Conservation (phyloP, 2,113 vertebrate genomes). For the Atrichornis clamosus region DNA sequence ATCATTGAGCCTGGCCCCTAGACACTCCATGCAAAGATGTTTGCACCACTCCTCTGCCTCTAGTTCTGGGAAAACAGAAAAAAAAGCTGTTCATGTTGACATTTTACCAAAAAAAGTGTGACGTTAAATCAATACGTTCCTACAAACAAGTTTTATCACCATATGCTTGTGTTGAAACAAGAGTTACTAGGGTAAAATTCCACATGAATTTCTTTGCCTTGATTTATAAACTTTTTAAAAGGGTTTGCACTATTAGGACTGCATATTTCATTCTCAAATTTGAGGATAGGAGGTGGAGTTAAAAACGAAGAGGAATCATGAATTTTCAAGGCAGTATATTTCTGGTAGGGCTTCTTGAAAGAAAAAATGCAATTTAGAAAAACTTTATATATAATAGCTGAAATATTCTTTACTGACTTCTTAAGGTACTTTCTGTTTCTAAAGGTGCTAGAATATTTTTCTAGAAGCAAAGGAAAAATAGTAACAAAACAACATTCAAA, state of each 20-base stretch:
- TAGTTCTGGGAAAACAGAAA: constrained; percentile 79
- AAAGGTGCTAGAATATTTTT: neutral
- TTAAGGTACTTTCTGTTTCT: neutral
- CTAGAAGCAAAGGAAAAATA: neutral
- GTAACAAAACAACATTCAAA: neutral
- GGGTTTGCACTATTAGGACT: neutral
- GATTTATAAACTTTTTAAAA: neutral
- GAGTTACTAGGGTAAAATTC: neutral
- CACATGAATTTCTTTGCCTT: neutral
- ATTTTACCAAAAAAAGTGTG: neutral
- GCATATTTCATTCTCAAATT: neutral
- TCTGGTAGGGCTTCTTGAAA: neutral
- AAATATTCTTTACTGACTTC: neutral
- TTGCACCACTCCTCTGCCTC: constrained; percentile 99
- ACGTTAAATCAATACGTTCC: neutral
- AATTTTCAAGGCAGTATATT: neutral
- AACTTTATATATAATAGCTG: neutral
- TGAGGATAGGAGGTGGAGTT: neutral
- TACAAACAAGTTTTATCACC: neutral
- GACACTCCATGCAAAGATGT: constrained; percentile 93
- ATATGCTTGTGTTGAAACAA: neutral
- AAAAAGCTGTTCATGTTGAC: neutral
- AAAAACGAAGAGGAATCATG: neutral
- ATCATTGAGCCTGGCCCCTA: constrained; percentile 93
- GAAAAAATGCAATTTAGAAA: neutral